These are phyloP conservation scores for Zosterops japonicus DNA, from an alignment of 2,113 vertebrate species.

Conservation along the genomic window DNA sequence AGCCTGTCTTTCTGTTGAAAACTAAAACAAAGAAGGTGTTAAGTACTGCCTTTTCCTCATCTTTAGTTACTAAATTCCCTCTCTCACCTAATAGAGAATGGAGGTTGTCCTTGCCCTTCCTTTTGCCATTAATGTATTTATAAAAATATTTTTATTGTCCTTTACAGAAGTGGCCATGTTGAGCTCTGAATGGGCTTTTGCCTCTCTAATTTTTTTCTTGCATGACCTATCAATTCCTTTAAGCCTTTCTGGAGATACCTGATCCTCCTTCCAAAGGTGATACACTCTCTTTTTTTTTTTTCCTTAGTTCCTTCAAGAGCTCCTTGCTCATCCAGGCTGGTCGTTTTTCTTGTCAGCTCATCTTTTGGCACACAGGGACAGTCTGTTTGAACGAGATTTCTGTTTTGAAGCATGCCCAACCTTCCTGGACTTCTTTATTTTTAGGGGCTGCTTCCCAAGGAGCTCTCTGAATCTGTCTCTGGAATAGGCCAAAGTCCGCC, in stretches of 20 bases:
- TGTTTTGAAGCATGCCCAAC: neutral
- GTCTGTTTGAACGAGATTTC: neutral
- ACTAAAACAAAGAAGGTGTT: neutral
- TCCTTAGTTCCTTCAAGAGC: neutral
- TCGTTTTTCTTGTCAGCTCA: accelerated
- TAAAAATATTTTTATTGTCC: neutral
- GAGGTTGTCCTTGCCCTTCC: neutral
- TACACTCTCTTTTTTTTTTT: neutral
- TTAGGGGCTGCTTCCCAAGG: neutral
- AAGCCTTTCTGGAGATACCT: neutral
- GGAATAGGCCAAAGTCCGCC: neutral
- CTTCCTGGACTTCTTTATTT: neutral
- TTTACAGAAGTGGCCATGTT: neutral
- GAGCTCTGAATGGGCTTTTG: neutral
- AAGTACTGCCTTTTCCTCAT: neutral
- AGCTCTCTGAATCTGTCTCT: neutral
- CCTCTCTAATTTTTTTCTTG: neutral
- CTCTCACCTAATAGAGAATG: no score
- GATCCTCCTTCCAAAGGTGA: neutral
- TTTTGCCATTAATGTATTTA: neutral
- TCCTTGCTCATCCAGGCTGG: neutral
- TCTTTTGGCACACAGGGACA: neutral
- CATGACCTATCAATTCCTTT: neutral
- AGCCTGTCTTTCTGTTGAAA: neutral
- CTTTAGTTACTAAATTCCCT: neutral